Evolutionary conservation across 2,113 vertebrate species (phyloP), one percentile per base, ranked within the genome.

Genomic region (Tichodroma muraria): DNA sequence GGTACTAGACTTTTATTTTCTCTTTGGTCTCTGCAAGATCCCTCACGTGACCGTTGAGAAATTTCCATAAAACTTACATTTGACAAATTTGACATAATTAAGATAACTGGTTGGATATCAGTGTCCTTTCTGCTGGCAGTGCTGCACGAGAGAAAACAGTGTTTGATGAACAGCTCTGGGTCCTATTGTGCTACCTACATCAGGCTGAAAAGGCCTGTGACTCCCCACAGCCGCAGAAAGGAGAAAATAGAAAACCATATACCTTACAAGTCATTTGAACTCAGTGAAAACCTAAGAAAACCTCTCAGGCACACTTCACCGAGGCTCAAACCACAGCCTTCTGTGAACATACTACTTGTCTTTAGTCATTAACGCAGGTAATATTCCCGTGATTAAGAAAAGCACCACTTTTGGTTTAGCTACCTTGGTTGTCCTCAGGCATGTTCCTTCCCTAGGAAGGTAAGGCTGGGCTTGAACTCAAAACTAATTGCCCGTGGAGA

Each of bases 121-220:
- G 6, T 24, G 14, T 69, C 16, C 20, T 56, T 79, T 57, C 8
- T 13, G 3, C 3, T 42, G 25, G 25, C 7, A 25, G 5, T 3
- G 7, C 11, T 40, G 31, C 40, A 80, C 0, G 0, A 88, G 38
- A 47, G 37, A 53, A 44, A 73, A 4, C 8, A 56, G 33, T 0
- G 1, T 44, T 22, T 37, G 64, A 73, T 53, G n/a, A 83, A 35
- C 10, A 85, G 18, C 19, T 88, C 56, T 64, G 38, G 37, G 47
- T 61, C 22, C 19, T 57, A 1, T 0, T 63, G 19, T 9, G 21
- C 44, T 28, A 66, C 16, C 30, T 15, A 30, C 40, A 70, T 7
- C 9, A 54, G 16, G 17, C 23, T 57, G 28, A 65, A 77, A n/a
- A 91, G n/a, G 25, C 7, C n/a, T 47, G 30, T 35, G 45, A 40